phyloP scores from a whole-genome alignment of 2,888 invertebrate species.

The Tuberolachnus salignus region DNA sequence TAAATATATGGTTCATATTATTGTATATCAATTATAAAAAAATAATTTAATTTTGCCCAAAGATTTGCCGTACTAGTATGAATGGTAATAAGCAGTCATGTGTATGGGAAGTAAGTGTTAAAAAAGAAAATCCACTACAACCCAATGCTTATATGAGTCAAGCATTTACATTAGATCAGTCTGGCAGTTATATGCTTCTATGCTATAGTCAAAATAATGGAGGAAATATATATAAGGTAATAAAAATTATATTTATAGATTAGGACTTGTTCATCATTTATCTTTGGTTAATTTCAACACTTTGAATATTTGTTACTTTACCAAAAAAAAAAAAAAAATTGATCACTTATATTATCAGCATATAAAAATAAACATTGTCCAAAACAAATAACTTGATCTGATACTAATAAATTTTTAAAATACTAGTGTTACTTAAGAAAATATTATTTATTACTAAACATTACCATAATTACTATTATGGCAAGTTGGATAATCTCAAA shows the following conservation, averaged over 20 bases:
- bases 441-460: no score
- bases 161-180: conserved; percentile 64
- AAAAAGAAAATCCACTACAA: conserved; percentile 59
- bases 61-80: conserved; percentile 63
- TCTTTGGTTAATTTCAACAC: no score
- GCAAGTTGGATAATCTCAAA: no score
- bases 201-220: conserved; percentile 62
- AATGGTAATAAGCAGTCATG: conserved; percentile 61
- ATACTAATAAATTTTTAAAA: no score
- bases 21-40: background rate
- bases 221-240: conserved; percentile 63
- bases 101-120: conserved; percentile 62
- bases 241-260: background rate
- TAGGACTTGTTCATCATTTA: no score
- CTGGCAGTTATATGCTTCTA: conserved; percentile 64
- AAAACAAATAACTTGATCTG: no score
- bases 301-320: no score
- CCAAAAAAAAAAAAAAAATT: no score
- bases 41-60: background rate
- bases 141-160: conserved; percentile 62
- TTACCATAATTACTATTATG: no score
- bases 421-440: no score
- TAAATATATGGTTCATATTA: background rate
- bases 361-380: no score
- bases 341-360: no score